A percentile compares a stretch with the other conserved stretches of the same genome.
These are phyloP conservation scores for Drosophila paramelanica DNA, from an alignment of 2,888 invertebrate genomes.

Conservation along the genomic window DNA sequence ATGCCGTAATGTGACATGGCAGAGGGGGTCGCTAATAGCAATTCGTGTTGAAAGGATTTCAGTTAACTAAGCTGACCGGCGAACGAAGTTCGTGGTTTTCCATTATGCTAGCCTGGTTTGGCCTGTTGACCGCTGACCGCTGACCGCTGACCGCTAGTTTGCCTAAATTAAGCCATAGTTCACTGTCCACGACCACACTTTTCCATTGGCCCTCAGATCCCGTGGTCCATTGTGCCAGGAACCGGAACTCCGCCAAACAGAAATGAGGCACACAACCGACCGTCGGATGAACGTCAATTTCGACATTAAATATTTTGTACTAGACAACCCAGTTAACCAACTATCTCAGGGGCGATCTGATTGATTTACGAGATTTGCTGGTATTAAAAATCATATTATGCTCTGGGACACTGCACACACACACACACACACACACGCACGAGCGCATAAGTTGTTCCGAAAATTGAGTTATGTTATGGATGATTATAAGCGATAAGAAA, in stretches of 20 bases:
- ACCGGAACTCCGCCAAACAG: background rate
- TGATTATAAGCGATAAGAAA: background rate
- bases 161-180: conserved; percentile 42
- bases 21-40: conserved; percentile 50
- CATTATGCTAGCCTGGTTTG: conserved; percentile 24
- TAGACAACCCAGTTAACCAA: background rate
- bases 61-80: conserved; percentile 61
- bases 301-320: conserved; percentile 62
- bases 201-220: background rate
- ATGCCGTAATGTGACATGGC: conserved; percentile 47
- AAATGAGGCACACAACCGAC: background rate
- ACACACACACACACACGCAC: background rate
- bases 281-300: conserved; percentile 38
- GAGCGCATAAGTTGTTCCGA: background rate
- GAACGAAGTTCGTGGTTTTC: conserved; percentile 9
- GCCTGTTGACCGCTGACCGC: conserved; percentile 13
- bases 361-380: conserved; percentile 62
- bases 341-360: conserved; percentile 35
- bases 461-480: conserved; percentile 20
- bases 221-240: conserved; percentile 2
- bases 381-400: conserved; percentile 41
- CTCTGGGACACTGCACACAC: conserved; percentile 9
- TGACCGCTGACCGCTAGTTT: conserved; percentile 13
- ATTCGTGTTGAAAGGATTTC: conserved; percentile 76
- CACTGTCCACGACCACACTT: conserved; percentile 9